Evolutionary conservation across 23 tunicate species (phyloP), one percentile per base, ranked within the genome.

Genomic region (Trididemnum clinides): DNA sequence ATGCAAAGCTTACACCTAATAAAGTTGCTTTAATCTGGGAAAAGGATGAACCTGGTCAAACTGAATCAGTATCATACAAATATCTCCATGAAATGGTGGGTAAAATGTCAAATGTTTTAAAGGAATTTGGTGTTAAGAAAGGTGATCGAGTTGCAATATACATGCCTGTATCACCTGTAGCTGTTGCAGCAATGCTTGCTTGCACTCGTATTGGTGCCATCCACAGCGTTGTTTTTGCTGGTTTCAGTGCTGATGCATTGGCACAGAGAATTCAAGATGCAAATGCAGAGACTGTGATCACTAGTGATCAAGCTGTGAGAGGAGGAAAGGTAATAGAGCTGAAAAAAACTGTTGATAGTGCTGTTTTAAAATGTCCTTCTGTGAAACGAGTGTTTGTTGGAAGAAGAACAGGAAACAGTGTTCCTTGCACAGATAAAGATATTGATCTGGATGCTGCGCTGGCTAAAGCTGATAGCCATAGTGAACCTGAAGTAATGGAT

Each of bases 1-100:
- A 95, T 87, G 95, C 95, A 2, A 33, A 39, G 21, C 78, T 35
- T 34, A 66, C 62, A 5, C 95, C 95, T 0, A 86, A 91, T 50
- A 87, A 91, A 83, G 86, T 87, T 39, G 99, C 99, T 75, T 51
- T 96, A 33, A 91, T 96, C 28, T 96, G 99, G 99, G 99, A 96
- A 50, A 93, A 93, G 57, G 99, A 96, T 81, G 97, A 96, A 35
- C 99, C 94, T 0, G 88, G 87, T 39, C 82, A 88, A 65, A 77
- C 86, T 27, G 99, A 91, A 70, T 37, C 36, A 18, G 86, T 96
- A n/a, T 77, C 99, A 4, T 96, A 91, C 65, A 72, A 84, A 44
- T 49, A 88, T 49, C 86, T 96, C 27, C 83, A 81, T 34, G 86
- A 57, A 1, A 72, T 91, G 85, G 91, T 86, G 10, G 84, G 92